phyloP scores from a whole-genome alignment of 2,888 invertebrate species.

The Macaria notata region DNA sequence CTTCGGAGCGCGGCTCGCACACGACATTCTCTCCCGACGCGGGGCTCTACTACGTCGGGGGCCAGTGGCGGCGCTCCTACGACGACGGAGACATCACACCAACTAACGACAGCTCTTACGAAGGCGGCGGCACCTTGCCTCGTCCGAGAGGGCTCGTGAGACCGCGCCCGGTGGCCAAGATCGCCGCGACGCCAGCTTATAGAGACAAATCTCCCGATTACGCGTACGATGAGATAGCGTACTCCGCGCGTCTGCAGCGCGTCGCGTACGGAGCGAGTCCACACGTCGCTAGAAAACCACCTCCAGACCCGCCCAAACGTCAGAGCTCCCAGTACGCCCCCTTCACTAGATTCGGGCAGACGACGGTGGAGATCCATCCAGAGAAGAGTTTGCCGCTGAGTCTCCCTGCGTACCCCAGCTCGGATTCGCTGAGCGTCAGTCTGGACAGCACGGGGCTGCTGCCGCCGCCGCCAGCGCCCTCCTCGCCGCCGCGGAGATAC shows the following conservation, averaged over 20 bases:
- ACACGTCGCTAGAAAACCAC: conserved; percentile 88
- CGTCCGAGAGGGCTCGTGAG: conserved; percentile 91
- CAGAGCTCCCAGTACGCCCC: conserved; percentile 83
- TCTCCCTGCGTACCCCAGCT: conserved; percentile 85
- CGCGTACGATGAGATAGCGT: conserved; percentile 75
- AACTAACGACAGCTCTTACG: conserved; percentile 88
- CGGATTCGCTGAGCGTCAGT: conserved; percentile 84
- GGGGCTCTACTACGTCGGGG: conserved; percentile 81
- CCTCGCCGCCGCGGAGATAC: conserved; percentile 82
- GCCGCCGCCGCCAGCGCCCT: conserved; percentile 85
- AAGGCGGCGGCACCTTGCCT: conserved; percentile 93
- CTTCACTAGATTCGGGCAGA: conserved; percentile 79
- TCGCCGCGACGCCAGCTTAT: conserved; percentile 80
- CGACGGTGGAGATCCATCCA: conserved; percentile 83
- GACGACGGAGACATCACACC: conserved; percentile 94
- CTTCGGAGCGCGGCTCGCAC: conserved; percentile 84
- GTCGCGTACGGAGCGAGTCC: conserved; percentile 86
- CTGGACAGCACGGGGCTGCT: conserved; percentile 84
- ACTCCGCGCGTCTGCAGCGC: conserved; percentile 73
- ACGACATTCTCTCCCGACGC: conserved; percentile 84
- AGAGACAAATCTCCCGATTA: conserved; percentile 73
- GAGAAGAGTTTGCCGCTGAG: conserved; percentile 83
- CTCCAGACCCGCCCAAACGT: conserved; percentile 91
- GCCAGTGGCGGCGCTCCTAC: conserved; percentile 89
- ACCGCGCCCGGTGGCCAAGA: conserved; percentile 92